Conservation (phyloP, 2,797 vertebrate species). For the Erethizon dorsatum region DNA sequence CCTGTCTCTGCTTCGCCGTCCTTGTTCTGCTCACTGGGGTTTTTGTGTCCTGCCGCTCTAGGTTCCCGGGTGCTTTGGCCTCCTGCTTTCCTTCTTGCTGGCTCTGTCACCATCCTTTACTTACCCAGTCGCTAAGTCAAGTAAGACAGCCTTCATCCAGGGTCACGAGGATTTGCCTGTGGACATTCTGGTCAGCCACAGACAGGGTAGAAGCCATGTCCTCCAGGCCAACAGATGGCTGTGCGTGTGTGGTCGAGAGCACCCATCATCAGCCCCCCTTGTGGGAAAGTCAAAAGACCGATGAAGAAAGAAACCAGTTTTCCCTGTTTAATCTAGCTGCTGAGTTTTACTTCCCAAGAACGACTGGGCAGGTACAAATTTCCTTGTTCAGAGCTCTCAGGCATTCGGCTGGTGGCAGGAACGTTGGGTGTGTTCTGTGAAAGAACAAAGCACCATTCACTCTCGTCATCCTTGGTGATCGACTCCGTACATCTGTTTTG, state of each 20-base stretch:
- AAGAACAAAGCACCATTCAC: background rate
- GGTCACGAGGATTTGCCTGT: background rate
- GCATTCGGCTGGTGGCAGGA: background rate
- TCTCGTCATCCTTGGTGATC: background rate
- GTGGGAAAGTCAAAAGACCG: background rate
- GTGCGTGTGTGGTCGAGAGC: background rate
- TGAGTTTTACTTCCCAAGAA: background rate
- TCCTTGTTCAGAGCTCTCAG: background rate
- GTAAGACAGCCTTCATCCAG: background rate
- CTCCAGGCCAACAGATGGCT: background rate
- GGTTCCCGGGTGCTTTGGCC: background rate
- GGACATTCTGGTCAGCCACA: background rate
- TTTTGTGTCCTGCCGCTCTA: background rate
- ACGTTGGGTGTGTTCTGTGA: background rate
- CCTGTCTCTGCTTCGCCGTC: background rate
- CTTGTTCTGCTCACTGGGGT: background rate
- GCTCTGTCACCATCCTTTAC: background rate
- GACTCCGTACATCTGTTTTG: background rate
- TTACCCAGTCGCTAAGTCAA: background rate
- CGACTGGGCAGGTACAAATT: background rate
- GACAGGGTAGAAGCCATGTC: background rate
- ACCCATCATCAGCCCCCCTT: background rate
- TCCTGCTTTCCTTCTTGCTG: background rate
- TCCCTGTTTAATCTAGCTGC: background rate
- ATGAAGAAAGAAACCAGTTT: constrained; percentile 12